phyloP scores from a whole-genome alignment of 2,113 vertebrate species.

The Oncorhynchus nerka region DNA sequence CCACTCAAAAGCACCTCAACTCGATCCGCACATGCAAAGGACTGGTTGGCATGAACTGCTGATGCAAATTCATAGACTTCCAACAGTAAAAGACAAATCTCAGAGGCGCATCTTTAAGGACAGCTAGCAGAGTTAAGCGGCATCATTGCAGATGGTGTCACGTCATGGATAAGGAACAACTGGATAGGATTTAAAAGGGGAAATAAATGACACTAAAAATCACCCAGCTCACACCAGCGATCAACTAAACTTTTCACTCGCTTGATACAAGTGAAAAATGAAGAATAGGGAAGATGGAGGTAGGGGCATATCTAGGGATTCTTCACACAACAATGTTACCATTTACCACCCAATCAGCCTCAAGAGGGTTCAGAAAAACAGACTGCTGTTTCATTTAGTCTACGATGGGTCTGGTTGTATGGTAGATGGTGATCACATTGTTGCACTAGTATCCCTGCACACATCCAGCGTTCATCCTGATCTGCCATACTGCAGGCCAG shows the following conservation, averaged over 20 bases:
- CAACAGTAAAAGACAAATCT: not conserved
- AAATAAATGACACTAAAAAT: not conserved
- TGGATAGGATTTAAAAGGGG: slow-evolving; percentile 20
- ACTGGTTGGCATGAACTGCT: not conserved
- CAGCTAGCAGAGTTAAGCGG: not conserved
- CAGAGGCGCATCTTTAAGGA: not conserved
- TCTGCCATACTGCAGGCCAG: slow-evolving; percentile 53
- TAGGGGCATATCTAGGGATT: not conserved
- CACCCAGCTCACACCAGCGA: not conserved
- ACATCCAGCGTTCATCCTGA: slow-evolving; percentile 38
- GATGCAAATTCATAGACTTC: not conserved
- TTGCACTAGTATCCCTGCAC: not conserved
- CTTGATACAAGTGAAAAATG: not conserved
- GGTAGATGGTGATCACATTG: slow-evolving; percentile 14
- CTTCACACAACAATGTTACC: not conserved
- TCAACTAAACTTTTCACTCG: not conserved
- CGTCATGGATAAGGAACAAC: slow-evolving; percentile 43
- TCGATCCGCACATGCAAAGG: slow-evolving; percentile 25
- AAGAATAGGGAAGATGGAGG: not conserved
- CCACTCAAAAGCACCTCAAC: not conserved
- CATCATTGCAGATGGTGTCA: slow-evolving; percentile 51
- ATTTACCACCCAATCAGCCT: not conserved
- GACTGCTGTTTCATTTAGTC: not conserved
- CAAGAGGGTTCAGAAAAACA: not conserved
- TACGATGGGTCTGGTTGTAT: not conserved